Evolutionary conservation across 2,888 invertebrate species (phyloP), one percentile per base, ranked within the genome.

Genomic region (Nomada fucata): DNA sequence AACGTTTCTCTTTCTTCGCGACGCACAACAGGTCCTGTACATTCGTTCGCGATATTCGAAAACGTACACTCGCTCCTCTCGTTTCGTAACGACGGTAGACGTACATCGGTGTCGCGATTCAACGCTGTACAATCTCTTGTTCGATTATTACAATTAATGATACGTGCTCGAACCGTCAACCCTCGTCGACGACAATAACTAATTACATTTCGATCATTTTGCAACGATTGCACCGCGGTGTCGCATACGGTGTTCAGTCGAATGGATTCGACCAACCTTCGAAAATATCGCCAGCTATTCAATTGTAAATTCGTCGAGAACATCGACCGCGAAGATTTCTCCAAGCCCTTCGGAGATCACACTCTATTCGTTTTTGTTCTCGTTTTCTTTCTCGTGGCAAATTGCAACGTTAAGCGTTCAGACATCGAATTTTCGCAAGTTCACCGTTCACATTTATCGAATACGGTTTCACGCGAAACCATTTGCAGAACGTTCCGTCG

Each of bases 1-100:
- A 44, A 20, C 63, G 20, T 29, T 15, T 47, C 44, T 23, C 44
- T 11, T 70, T 52, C 15, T 23, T 23, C 50, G 57, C 55, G 13
- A 57, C 36, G 36, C 20, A 57, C 18, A 29, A 61, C 50, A 44
- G 55, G 55, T 73, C 55, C 44, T 53, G 42, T 65, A 73, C 72
- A 65, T 64, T 73, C 73, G 55, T 29, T 29, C 20, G 18, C 65
- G 53, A 47, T 73, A 42, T 52, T 23, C 29, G 26, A 26, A 64
- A 64, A 47, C 47, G 47, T 47, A 13, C 47, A 7, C 36, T 36
- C 20, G 53, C 44, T 18, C 36, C 3, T 3, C 18, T 3, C 36
- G 2, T 44, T 15, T 18, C 29, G 1, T 29, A 15, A 26, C 52
- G 29, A 59, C 4, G 5, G 4, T 59, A 26, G 29, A 26, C 52